Evolutionary conservation across 1,140 invertebrate species (phyloP).

Genomic region (Eupeodes corollae): DNA sequence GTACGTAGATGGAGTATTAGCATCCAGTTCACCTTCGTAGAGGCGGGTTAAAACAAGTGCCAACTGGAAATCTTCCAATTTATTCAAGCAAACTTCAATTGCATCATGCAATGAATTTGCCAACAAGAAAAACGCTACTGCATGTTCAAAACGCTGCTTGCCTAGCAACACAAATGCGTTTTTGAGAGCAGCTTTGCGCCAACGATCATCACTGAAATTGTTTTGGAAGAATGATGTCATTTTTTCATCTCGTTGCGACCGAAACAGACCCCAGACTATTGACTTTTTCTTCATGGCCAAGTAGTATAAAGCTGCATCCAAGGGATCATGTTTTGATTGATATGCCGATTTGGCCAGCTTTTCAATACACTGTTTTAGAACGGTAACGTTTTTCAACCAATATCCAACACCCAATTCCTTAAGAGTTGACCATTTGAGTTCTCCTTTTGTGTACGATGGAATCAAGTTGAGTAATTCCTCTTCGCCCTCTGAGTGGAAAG

Average conservation of each 20-base stretch:
- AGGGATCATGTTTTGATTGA: constrained; percentile 80
- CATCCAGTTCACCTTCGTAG: constrained; percentile 73
- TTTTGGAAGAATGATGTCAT: constrained; percentile 95
- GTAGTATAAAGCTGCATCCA: constrained; percentile 96
- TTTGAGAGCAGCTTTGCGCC: constrained; percentile 93
- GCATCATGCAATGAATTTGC: constrained; percentile 90
- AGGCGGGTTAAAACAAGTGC: constrained; percentile 88
- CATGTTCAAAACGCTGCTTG: constrained; percentile 87
- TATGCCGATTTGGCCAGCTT: constrained; percentile 88
- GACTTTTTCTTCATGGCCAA: constrained; percentile 98
- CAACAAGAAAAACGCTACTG: constrained; percentile 90
- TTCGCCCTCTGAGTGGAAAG: constrained; percentile 96
- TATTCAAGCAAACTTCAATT: constrained; percentile 78
- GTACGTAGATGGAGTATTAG: constrained; percentile 53
- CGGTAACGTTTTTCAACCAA: constrained; percentile 85
- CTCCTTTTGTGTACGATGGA: constrained; percentile 74
- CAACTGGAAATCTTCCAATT: constrained; percentile 90
- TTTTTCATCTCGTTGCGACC: constrained; percentile 74
- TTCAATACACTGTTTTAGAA: constrained; percentile 79
- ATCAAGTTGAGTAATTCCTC: constrained; percentile 87
- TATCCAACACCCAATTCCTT: constrained; percentile 89
- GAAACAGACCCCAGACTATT: constrained; percentile 89
- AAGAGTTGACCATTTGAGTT: constrained; percentile 81
- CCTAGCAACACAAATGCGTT: constrained; percentile 94
- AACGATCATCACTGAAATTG: constrained; percentile 85